Conservation (phyloP, 2,797 vertebrate species). For the Rhynchonycteris naso region DNA sequence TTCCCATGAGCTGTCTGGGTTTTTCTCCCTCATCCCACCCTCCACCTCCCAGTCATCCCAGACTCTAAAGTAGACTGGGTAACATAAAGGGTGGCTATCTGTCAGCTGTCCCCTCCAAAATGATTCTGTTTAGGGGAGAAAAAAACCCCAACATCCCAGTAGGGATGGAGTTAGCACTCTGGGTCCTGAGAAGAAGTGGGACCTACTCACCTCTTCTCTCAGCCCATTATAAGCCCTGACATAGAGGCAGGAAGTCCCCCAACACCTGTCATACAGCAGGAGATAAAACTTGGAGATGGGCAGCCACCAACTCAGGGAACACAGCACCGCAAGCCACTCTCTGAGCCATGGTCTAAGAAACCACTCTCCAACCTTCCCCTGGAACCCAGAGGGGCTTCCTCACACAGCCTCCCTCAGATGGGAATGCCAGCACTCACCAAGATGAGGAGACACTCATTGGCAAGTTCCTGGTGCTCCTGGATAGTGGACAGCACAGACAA, state of each 20-base stretch:
- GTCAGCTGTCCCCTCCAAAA: not conserved
- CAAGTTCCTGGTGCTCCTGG: slow-evolving; percentile 93
- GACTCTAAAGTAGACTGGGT: not conserved
- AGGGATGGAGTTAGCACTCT: not conserved
- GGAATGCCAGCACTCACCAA: slow-evolving; percentile 88
- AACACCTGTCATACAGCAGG: not conserved
- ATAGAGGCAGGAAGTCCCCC: not conserved
- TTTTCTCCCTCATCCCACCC: not conserved
- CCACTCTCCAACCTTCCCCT: not conserved
- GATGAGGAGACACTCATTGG: slow-evolving; percentile 98
- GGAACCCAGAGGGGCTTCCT: not conserved
- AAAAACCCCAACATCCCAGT: not conserved
- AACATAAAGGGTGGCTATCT: not conserved
- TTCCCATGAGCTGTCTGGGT: not conserved
- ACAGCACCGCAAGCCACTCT: not conserved
- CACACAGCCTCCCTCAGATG: not conserved
- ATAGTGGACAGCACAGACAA: slow-evolving; percentile 99
- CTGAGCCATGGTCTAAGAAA: not conserved
- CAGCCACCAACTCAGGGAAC: not conserved
- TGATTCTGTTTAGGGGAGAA: not conserved
- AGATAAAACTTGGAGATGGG: not conserved
- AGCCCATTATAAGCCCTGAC: not conserved
- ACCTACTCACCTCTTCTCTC: not conserved
- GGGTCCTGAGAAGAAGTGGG: not conserved
- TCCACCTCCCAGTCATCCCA: not conserved